Conservation (phyloP, 1,140 invertebrate genomes). For the Euura saliciscinereae region DNA sequence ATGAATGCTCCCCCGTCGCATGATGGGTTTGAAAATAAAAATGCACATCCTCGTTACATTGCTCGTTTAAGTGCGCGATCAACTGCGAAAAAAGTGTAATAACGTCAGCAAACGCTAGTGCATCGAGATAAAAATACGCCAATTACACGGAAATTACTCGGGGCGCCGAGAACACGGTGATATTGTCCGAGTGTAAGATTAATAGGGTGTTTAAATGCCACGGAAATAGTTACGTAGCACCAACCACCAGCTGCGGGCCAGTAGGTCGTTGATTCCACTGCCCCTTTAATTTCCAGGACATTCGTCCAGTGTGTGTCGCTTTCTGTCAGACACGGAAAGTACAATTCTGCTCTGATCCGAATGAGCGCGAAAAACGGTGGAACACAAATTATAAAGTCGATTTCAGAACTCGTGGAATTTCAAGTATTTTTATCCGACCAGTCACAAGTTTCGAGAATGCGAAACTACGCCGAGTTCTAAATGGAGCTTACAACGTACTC, state of each 20-base stretch:
- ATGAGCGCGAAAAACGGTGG: neutral
- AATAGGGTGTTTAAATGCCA: neutral
- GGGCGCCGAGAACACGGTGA: neutral
- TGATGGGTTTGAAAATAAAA: too few relatives aligned
- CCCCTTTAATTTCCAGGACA: slow-evolving; percentile 1
- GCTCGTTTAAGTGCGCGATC: too few relatives aligned
- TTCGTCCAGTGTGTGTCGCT: neutral
- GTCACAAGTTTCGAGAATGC: too few relatives aligned
- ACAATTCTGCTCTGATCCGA: neutral
- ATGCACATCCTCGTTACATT: too few relatives aligned
- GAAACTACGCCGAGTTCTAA: too few relatives aligned
- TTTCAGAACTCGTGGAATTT: too few relatives aligned
- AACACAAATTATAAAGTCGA: too few relatives aligned
- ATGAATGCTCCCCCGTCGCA: too few relatives aligned
- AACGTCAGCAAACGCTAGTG: neutral
- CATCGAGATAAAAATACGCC: slow-evolving; percentile 3
- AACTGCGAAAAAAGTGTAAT: too few relatives aligned
- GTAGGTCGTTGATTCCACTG: neutral
- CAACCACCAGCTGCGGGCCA: neutral
- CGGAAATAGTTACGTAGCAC: neutral
- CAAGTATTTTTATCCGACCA: too few relatives aligned
- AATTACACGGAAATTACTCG: slow-evolving; percentile 3
- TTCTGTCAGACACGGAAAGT: neutral
- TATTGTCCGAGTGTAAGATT: slow-evolving; percentile 1
- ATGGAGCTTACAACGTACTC: too few relatives aligned